Percentiles rank a stretch among this genome's conserved stretches.
These are phyloP conservation scores for Diorhabda elongata DNA, from an alignment of 1,140 invertebrate genomes.

Conservation along the genomic window DNA sequence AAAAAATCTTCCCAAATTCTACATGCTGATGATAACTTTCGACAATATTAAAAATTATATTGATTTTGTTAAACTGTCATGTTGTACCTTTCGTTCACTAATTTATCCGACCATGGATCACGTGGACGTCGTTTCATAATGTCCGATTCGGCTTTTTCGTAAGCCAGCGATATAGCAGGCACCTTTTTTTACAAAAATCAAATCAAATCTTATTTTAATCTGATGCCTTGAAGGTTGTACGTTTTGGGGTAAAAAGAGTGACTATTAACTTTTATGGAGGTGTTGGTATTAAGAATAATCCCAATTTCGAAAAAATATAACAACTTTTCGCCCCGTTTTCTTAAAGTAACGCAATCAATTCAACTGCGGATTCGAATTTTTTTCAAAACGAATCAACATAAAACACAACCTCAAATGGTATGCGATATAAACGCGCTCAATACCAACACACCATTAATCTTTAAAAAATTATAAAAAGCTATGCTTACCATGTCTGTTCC, in stretches of 20 bases:
- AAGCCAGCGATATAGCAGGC: constrained; percentile 97
- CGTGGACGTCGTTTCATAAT: constrained; percentile 99
- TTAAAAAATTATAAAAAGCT: not conserved
- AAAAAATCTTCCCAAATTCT: constrained; percentile 25
- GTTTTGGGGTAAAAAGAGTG: constrained; percentile 6
- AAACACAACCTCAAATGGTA: not conserved
- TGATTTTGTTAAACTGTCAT: constrained; percentile 8
- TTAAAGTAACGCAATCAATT: no score
- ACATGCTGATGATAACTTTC: constrained; percentile 26
- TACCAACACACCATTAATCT: no score
- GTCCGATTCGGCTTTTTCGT: constrained; percentile 96
- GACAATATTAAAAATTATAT: not conserved
- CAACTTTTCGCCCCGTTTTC: no score
- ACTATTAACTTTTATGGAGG: no score
- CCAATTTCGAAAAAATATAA: no score
- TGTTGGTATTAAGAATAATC: no score
- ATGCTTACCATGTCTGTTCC: constrained; percentile 94
- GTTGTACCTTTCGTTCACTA: constrained; percentile 89
- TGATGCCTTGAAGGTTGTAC: constrained; percentile 19
- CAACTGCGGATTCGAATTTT: not conserved
- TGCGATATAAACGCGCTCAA: not conserved
- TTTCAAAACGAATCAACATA: not conserved
- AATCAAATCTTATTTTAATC: constrained; percentile 13
- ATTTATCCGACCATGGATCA: constrained; percentile 92
- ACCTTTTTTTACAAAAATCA: constrained; percentile 57